A percentile compares a stretch with the other conserved stretches of the same genome.
Evolutionary conservation across 2,797 vertebrate genomes (phyloP).

Genomic region (Macropodus opercularis): DNA sequence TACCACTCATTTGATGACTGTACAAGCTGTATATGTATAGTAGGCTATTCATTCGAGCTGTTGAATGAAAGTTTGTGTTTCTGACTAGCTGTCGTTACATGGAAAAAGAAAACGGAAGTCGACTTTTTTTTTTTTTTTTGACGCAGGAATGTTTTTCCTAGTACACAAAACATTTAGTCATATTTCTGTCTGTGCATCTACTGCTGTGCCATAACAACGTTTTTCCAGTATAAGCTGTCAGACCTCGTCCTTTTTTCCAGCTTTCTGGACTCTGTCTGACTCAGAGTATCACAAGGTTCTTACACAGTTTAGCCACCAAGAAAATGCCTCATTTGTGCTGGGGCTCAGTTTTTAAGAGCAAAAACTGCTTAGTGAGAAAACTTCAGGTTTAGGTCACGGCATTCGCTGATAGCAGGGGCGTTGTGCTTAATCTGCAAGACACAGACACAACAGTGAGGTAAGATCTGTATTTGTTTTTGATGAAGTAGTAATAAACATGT

Average conservation of each 20-base stretch:
- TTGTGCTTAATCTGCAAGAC: neutral
- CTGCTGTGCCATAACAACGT: neutral
- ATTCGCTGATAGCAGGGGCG: constrained; percentile 1
- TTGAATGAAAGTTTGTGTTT: constrained; percentile 61
- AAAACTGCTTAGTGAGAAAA: neutral
- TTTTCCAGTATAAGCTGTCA: constrained; percentile 16
- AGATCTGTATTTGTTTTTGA: constrained; percentile 1
- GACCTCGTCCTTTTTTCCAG: constrained; percentile 28
- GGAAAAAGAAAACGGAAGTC: constrained; percentile 46
- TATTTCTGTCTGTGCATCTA: neutral
- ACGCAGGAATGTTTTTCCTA: constrained; percentile 35
- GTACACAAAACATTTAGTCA: constrained; percentile 8
- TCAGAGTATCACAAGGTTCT: constrained; percentile 56
- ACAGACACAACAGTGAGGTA: constrained; percentile 11
- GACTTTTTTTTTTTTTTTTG: constrained; percentile 14
- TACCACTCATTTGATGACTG: constrained; percentile 45
- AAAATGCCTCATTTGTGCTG: constrained; percentile 31
- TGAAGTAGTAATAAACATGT: no score
- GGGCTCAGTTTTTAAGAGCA: constrained; percentile 16
- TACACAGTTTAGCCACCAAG: constrained; percentile 33
- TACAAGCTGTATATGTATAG: constrained; percentile 38
- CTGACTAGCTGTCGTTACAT: constrained; percentile 47
- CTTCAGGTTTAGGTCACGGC: neutral
- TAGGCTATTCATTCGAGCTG: constrained; percentile 61
- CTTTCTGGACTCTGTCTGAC: constrained; percentile 37